Evolutionary conservation across 1,140 invertebrate species (phyloP), one percentile per base, ranked within the genome.

Genomic region (Onthophagus taurus): DNA sequence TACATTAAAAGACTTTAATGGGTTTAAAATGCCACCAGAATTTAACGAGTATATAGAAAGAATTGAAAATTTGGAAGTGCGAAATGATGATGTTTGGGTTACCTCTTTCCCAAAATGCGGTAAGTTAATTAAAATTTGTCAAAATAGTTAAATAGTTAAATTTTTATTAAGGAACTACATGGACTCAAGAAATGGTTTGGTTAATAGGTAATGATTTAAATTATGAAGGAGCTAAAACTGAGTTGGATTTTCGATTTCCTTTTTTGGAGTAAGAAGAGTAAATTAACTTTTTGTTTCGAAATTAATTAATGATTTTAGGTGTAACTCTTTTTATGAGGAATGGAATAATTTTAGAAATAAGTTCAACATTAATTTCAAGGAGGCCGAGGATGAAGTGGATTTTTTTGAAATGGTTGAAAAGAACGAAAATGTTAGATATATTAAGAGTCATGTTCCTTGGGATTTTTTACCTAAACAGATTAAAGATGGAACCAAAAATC

Each of bases 401-500:
- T 21, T 24, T 39, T 16, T 39, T 12, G 13, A 14, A 7, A 11
- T 21, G 8, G 16, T 29, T 8, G 18, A 39, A 16, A 29, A 39
- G 7, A 7, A 26, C 5, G 18, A 39, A 39, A 11, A 9, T 14
- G 26, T 20, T 17, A 20, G 44, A 13, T 45, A 30, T 13, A 75
- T 85, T 5, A 83, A 83, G 57, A 78, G 78, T 1, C 85, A 88
- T 65, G 56, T 88, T 13, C 83, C 83, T 0, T 72, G 74, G 16
- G 67, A 71, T 30, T 59, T 85, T 2, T 56, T 87, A 17, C 83
- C 84, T 0, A 63, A 65, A 7, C 66, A 76, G 53, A 60, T 79
- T 14, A 67, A 69, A 55, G 65, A 60, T 18, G 63, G 68, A 39
- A 51, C 51, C 13, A 72, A 62, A 21, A 68, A 67, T 24, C 64